phyloP scores from a whole-genome alignment of 2,888 invertebrate genomes.

The Pediacus dermestoides region DNA sequence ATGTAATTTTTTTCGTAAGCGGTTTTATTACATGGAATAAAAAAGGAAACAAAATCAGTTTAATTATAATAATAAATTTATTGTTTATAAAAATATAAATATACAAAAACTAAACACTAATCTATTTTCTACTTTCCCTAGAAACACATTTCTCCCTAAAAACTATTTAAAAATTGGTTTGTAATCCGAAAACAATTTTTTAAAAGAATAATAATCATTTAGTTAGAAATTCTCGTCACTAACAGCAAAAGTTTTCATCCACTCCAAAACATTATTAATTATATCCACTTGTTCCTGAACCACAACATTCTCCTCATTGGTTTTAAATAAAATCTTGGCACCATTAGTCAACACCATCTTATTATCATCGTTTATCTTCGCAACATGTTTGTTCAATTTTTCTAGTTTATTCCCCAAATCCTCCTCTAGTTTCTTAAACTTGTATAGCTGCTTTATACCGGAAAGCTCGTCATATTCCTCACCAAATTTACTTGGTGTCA shows the following conservation, averaged over 20 bases:
- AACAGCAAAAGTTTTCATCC: conserved; percentile 29
- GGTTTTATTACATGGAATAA: no score
- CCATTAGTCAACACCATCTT: conserved; percentile 28
- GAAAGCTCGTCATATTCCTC: conserved; percentile 14
- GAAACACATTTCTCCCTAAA: no score
- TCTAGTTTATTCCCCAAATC: conserved; percentile 29
- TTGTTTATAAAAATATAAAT: no score
- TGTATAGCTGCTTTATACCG: conserved; percentile 13
- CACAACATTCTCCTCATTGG: conserved; percentile 23
- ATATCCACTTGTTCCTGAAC: conserved; percentile 30
- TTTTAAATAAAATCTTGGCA: conserved; percentile 22
- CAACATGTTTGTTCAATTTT: conserved; percentile 27
- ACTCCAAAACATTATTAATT: conserved; percentile 29
- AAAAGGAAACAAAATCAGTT: no score
- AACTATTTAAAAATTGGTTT: no score
- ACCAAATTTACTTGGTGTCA: conserved; percentile 9
- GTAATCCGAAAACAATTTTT: no score
- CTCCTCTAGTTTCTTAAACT: conserved; percentile 25
- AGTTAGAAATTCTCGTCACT: conserved; percentile 8
- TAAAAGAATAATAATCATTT: no score
- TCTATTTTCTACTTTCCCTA: no score
- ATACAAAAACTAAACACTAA: no score
- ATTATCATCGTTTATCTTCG: conserved; percentile 25
- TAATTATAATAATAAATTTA: no score
- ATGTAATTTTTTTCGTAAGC: no score